These are phyloP conservation scores for Phaetusa simplex DNA, from an alignment of 2,113 vertebrate genomes.

Conservation along the genomic window DNA sequence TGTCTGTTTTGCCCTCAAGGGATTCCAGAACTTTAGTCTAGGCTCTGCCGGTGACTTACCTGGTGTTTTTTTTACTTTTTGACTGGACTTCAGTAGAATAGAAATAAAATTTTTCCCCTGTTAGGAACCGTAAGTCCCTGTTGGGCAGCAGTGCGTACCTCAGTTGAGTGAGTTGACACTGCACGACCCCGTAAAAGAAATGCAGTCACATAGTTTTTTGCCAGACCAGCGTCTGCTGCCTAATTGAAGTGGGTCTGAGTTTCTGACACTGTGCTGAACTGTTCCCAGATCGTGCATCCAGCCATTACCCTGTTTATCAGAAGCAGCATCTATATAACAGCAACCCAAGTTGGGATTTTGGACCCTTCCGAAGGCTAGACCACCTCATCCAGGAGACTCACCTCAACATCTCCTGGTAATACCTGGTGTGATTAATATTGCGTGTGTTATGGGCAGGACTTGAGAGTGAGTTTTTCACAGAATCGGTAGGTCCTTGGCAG, in stretches of 20 bases:
- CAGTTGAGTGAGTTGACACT: background rate
- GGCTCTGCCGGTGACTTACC: background rate
- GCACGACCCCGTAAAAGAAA: background rate
- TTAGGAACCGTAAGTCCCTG: background rate
- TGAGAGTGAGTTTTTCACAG: background rate
- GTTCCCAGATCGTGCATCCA: constrained; percentile 77
- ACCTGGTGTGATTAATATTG: background rate
- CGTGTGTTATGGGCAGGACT: background rate
- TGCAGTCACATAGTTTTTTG: background rate
- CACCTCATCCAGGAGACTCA: constrained; percentile 84
- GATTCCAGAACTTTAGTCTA: background rate
- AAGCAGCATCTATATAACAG: constrained; percentile 91
- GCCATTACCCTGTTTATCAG: constrained; percentile 91
- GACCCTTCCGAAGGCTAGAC: constrained; percentile 83
- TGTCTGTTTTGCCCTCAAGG: background rate
- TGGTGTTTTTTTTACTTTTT: background rate
- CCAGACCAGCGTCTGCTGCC: background rate
- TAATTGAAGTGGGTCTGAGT: background rate
- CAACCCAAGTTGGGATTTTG: constrained; percentile 90
- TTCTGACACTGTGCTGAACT: background rate
- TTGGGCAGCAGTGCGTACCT: background rate
- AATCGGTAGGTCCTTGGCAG: background rate
- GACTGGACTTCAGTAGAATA: background rate
- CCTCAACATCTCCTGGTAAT: constrained; percentile 84
- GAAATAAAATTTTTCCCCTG: background rate